Percentiles rank a stretch among this genome's conserved stretches.
Evolutionary conservation across 92 coral and sea anemone species (phyloP).

Genomic region (Umimayanthus kanabou): DNA sequence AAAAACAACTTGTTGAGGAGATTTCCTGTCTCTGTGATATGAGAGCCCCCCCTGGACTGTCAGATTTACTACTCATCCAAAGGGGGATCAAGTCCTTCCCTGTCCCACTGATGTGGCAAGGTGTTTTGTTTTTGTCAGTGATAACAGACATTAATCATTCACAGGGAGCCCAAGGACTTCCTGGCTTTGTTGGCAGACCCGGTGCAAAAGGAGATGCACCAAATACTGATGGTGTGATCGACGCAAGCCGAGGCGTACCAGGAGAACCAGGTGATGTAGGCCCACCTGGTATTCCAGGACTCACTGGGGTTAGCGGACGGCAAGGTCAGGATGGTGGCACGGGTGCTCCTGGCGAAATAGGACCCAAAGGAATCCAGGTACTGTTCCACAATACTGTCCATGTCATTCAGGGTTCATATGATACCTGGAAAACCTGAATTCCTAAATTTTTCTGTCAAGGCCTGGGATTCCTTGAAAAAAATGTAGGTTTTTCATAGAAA

Average conservation of each 20-base stretch:
- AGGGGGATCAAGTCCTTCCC: background rate
- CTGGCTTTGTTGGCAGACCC: conserved; percentile 30
- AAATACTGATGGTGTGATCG: background rate
- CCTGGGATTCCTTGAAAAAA: too few relatives aligned
- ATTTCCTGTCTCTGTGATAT: too few relatives aligned
- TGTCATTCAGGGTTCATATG: too few relatives aligned
- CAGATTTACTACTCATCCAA: too few relatives aligned
- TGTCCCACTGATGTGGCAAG: background rate
- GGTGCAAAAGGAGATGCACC: conserved; percentile 41
- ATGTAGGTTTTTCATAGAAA: too few relatives aligned
- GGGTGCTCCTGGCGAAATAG: background rate
- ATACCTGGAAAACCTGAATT: too few relatives aligned
- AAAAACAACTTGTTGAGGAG: too few relatives aligned
- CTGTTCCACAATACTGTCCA: background rate
- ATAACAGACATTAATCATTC: background rate
- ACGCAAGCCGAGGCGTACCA: conserved; percentile 27
- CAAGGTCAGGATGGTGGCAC: conserved; percentile 16
- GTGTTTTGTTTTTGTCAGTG: background rate
- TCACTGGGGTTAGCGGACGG: background rate
- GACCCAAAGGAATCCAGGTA: background rate
- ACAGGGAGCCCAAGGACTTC: conserved; percentile 23
- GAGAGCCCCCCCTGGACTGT: too few relatives aligned
- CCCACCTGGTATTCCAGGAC: background rate
- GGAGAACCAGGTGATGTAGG: conserved; percentile 23
- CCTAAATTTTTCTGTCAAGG: too few relatives aligned